Conservation (phyloP, 2,888 invertebrate genomes). For the Oscheius sp. region DNA sequence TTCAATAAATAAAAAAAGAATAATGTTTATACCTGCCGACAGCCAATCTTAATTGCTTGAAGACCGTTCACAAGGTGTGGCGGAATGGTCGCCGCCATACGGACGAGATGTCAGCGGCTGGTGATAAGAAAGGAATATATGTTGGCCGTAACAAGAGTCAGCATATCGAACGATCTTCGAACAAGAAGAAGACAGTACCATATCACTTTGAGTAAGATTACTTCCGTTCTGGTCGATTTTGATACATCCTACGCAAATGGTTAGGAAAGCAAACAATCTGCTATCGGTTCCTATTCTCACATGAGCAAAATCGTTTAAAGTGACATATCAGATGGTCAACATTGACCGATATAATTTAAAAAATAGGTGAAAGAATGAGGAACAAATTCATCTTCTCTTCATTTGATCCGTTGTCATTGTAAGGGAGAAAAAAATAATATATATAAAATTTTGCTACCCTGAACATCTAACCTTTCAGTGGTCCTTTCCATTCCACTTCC, state of each 20-base stretch:
- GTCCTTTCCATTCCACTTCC: not conserved
- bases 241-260: conserved; percentile 8
- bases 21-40: conserved; percentile 9
- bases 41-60: conserved; percentile 20
- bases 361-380: too few species aligned
- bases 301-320: not conserved
- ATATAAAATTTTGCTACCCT: not conserved
- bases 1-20: not conserved
- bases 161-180: conserved; percentile 15
- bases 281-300: not conserved
- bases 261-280: conserved; percentile 9
- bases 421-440: not conserved
- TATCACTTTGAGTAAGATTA: not conserved
- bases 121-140: conserved; percentile 23
- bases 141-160: conserved; percentile 24
- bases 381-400: too few species aligned
- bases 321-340: too few species aligned
- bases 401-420: not conserved
- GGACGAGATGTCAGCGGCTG: conserved; percentile 8
- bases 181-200: too few species aligned
- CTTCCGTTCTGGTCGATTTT: not conserved
- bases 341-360: too few species aligned
- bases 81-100: conserved; percentile 24
- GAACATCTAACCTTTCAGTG: too few species aligned
- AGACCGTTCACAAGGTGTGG: conserved; percentile 13